Evolutionary conservation across 2,888 invertebrate species (phyloP).

Genomic region (Gastrophysa polygoni): DNA sequence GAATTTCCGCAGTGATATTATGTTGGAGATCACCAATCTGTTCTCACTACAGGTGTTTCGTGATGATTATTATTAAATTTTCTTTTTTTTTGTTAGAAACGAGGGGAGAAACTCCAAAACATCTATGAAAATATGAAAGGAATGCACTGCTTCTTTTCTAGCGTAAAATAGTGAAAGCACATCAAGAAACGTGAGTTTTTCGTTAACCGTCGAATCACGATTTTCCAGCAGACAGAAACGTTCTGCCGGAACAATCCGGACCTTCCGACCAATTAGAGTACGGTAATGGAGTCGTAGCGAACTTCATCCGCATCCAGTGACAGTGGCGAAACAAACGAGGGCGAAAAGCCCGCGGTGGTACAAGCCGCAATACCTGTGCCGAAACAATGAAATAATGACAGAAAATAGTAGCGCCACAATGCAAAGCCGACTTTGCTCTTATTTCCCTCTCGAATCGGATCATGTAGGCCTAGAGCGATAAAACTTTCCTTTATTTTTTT

Average conservation of each 20-base stretch:
- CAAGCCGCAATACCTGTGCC: conserved; percentile 34
- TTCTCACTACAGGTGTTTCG: no score
- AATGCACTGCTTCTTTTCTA: no score
- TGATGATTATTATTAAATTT: no score
- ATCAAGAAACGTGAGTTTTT: not conserved
- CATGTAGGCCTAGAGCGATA: not conserved
- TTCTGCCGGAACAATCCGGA: conserved; percentile 3
- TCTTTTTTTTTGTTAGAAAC: no score
- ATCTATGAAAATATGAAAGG: no score
- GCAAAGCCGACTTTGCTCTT: conserved; percentile 45
- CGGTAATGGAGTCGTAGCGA: conserved; percentile 54
- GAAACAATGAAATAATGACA: conserved; percentile 54
- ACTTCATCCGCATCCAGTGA: conserved; percentile 33
- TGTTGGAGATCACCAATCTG: no score
- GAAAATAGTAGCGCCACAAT: conserved; percentile 48
- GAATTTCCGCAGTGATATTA: no score
- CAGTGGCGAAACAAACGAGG: conserved; percentile 22
- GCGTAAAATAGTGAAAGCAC: not conserved
- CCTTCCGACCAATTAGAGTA: conserved; percentile 51
- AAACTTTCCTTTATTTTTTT: not conserved
- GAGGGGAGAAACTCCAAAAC: no score
- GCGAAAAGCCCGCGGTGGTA: conserved; percentile 18
- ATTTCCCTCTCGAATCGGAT: conserved; percentile 40
- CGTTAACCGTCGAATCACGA: not conserved
- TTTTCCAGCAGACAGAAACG: conserved; percentile 8